Base-by-base conservation (phyloP, 2,797 vertebrate species). In the Cephalopachus bancanus region DNA sequence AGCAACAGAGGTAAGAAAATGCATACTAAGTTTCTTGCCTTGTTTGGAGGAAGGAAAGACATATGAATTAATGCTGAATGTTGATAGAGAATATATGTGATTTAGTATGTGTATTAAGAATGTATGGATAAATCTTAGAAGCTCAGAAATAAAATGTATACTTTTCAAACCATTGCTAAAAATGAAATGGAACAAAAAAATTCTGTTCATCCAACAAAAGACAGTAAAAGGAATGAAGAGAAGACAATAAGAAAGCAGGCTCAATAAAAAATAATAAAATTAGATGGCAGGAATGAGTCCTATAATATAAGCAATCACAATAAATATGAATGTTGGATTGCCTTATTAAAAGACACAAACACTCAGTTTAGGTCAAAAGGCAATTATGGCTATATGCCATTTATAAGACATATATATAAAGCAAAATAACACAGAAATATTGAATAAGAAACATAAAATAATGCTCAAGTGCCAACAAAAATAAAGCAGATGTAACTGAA, bases 391-490 rank as follows among this genome's bases (percentile, higher is more conserved):
- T 81, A 17, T 55, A 89, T 85, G 85, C 60, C 86, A 90, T 75
- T 93, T 94, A 89, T 6, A 92, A 95, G 59, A 93, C 49, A 91
- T 19, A 93, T 83, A 94, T 33, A n/a, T 92, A 93, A 96, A 97
- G 92, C 44, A 93, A 97, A 97, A 88, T 94, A 89, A 78, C 28
- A 89, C 26, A 88, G 74, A 96, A 96, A 92, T 26, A 24, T 83
- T 86, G 78, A 95, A 94, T 94, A 93, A 96, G 96, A 91, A 26
- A 49, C 94, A 33, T 94, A 78, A 96, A 92, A 95, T 92, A 92
- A 69, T 84, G 95, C 62, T 94, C 55, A 93, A 92, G 11, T 86
- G 55, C 20, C 51, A 94, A 93, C 83, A 83, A 75, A 96, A 95
- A 85, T 55, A 92, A 93, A 93, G 64, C 22, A 85, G 60, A 67